These are phyloP conservation scores for Mionectes olivaceus DNA, from an alignment of 2,797 vertebrate species.

Conservation along the genomic window DNA sequence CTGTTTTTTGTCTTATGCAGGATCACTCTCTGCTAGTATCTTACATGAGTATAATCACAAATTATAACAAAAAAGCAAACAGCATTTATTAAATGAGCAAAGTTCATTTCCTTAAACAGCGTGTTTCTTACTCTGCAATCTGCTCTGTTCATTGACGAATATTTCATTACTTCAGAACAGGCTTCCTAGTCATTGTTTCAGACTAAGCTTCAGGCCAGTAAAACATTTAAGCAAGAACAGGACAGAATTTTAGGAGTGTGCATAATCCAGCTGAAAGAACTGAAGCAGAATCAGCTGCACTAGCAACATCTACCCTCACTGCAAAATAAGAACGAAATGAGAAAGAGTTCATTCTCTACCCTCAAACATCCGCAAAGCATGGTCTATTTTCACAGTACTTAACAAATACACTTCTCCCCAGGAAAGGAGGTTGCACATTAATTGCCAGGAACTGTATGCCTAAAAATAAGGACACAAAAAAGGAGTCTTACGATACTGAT, in stretches of 20 bases:
- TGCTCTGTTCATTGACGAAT: neutral
- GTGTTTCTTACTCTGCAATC: neutral
- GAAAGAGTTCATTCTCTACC: slow-evolving; percentile 18
- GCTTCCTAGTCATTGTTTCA: slow-evolving; percentile 5
- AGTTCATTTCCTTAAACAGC: slow-evolving; percentile 19
- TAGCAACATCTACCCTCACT: neutral
- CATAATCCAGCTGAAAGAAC: neutral
- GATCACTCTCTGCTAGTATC: neutral
- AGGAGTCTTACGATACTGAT: slow-evolving; percentile 50
- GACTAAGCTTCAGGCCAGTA: slow-evolving; percentile 1
- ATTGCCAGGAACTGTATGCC: slow-evolving; percentile 53
- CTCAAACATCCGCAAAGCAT: neutral
- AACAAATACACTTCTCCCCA: slow-evolving; percentile 26
- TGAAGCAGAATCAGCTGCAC: neutral
- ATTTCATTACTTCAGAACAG: slow-evolving; percentile 11
- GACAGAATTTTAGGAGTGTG: neutral
- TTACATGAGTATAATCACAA: neutral
- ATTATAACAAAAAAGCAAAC: neutral
- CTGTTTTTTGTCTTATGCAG: neutral
- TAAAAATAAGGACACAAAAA: slow-evolving; percentile 69
- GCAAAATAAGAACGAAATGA: neutral
- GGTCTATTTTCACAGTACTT: slow-evolving; percentile 6
- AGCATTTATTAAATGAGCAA: slow-evolving; percentile 22
- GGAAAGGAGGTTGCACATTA: slow-evolving; percentile 24
- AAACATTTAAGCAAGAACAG: neutral